Evolutionary conservation across 2,888 invertebrate species (phyloP), one percentile per base, ranked within the genome.

Genomic region (Andrena haemorrhoa): DNA sequence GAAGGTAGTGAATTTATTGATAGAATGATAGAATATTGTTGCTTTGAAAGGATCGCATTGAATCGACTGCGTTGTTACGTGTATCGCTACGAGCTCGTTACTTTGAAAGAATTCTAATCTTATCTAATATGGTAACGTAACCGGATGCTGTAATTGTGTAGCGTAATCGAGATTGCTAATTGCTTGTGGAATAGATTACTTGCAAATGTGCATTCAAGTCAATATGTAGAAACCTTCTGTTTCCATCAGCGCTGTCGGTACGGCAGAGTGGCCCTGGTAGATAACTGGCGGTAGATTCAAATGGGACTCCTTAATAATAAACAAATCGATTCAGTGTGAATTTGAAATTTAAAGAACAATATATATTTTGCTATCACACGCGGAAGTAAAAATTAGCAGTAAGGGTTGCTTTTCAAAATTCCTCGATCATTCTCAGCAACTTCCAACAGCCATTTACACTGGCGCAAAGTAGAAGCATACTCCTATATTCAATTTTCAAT

Each of bases 91-190:
- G 16, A 7, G 7, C 35, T n/a, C n/a, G 47, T 49, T 7, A 58
- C 23, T 65, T 58, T 26, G 1, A 16, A 23, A 35, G 1, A 1
- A 35, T 56, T 58, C n/a, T 49, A 66, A 63, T 75, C 41, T 63
- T 29, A 70, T 70, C 53, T 75, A 23, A 29, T 47, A 70, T 70
- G 53, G 10, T 23, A 75, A 70, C 63, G 26, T 29, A 16, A 68
- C 56, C 47, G 70, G 63, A 75, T 23, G n/a, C 20, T 7, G 16
- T 29, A 63, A 70, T 69, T 56, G 53, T 20, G 4, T 12, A 6
- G 7, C 7, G n/a, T 23, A 72, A 29, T 64, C 29, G 12, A 3
- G 8, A 64, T 12, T 53, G 20, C 7, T 41, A 53, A 70, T 60
- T n/a, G 23, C 4, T 10, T 26, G 26, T 20, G 26, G 16, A 73